Conservation (phyloP, 64 coral and sea anemone species). For the Porites lutea region DNA sequence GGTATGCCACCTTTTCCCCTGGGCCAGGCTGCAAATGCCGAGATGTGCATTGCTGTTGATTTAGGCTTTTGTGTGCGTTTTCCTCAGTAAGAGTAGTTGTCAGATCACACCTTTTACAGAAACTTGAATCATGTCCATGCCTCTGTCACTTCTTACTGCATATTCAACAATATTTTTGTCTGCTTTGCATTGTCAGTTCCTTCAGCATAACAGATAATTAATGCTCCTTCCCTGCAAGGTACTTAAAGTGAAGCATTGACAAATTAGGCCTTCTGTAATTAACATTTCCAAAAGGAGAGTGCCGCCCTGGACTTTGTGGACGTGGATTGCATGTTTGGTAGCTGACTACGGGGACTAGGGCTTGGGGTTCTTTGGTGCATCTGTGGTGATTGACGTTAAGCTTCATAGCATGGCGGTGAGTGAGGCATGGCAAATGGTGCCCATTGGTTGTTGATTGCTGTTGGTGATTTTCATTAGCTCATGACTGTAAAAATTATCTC, state of each 20-base stretch:
- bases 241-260: neutral
- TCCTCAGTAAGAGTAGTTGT: too few species aligned
- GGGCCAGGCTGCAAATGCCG: too few species aligned
- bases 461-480: constrained; percentile 12
- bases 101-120: too few species aligned
- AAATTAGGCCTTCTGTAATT: constrained; percentile 28
- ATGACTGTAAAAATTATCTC: neutral
- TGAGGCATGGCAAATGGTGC: neutral
- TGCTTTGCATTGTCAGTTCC: too few species aligned
- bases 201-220: too few species aligned
- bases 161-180: too few species aligned
- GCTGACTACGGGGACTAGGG: neutral
- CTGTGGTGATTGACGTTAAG: neutral
- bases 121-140: too few species aligned
- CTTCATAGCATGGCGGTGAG: neutral
- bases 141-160: too few species aligned
- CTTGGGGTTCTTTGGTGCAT: constrained; percentile 14
- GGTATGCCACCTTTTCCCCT: too few species aligned
- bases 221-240: too few species aligned
- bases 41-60: too few species aligned
- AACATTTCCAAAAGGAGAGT: constrained; percentile 36
- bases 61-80: too few species aligned
- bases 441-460: constrained; percentile 2
- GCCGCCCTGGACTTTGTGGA: neutral
- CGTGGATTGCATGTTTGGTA: constrained; percentile 2